Conservation (phyloP, 2,888 invertebrate genomes). For the Calameuta filiformis region DNA sequence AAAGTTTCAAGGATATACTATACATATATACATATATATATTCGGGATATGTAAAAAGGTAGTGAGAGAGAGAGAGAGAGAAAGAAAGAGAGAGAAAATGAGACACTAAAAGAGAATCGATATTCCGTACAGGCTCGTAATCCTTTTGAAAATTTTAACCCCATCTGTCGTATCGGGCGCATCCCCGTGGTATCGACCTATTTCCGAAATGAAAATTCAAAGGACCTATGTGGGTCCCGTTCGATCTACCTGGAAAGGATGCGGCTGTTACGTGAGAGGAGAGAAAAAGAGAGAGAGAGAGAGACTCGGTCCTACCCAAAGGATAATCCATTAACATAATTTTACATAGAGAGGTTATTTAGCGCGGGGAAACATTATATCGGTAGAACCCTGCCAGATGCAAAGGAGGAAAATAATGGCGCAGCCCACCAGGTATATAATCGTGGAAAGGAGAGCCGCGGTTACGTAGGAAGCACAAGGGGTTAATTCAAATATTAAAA, state of each 20-base stretch:
- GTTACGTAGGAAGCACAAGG: constrained; percentile 36
- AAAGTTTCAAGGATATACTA: not conserved
- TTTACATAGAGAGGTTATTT: constrained; percentile 58
- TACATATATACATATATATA: not conserved
- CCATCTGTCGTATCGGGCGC: constrained; percentile 61
- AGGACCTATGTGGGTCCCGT: constrained; percentile 27
- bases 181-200: constrained; percentile 51
- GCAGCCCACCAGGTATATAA: constrained; percentile 48
- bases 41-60: not conserved
- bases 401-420: constrained; percentile 59
- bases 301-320: constrained; percentile 35
- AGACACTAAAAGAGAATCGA: constrained; percentile 49
- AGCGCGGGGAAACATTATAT: constrained; percentile 55
- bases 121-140: constrained; percentile 54
- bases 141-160: constrained; percentile 65
- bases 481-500: constrained; percentile 66
- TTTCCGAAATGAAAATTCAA: constrained; percentile 49
- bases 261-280: not conserved
- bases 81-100: constrained; percentile 25
- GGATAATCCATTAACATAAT: constrained; percentile 67
- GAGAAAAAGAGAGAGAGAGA: constrained; percentile 5
- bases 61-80: constrained; percentile 1
- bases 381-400: constrained; percentile 59
- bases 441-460: constrained; percentile 14
- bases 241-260: constrained; percentile 4